These are phyloP conservation scores for Campaea margaritaria DNA, from an alignment of 2,888 invertebrate species.

Conservation along the genomic window DNA sequence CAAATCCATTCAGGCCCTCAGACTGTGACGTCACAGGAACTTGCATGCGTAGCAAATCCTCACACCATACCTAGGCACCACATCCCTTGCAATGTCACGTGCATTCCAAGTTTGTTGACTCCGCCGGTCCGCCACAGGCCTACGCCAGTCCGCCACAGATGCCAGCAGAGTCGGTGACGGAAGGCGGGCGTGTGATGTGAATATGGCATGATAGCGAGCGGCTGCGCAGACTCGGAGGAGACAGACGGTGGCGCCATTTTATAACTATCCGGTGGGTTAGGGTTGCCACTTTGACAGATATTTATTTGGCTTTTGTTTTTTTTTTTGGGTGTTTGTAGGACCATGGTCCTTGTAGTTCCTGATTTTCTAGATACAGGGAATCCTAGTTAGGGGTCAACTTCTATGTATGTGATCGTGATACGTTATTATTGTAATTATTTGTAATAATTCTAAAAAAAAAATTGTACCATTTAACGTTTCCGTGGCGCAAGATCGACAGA, in stretches of 20 bases:
- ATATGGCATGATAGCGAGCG: slow-evolving; percentile 60
- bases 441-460: too few species aligned
- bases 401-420: too few species aligned
- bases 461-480: too few species aligned
- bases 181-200: slow-evolving; percentile 67
- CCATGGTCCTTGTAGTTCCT: too few species aligned
- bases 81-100: slow-evolving; percentile 19
- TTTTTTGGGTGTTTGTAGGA: too few species aligned
- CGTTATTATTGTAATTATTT: too few species aligned
- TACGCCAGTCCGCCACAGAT: too few species aligned
- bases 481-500: too few species aligned
- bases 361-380: too few species aligned
- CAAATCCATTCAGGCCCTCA: background rate
- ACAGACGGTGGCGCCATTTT: slow-evolving; percentile 73
- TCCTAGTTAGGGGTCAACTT: too few species aligned
- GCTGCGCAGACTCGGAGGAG: slow-evolving; percentile 71
- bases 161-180: slow-evolving; percentile 48
- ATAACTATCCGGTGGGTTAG: slow-evolving; percentile 67
- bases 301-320: background rate
- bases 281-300: slow-evolving; percentile 45
- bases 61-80: slow-evolving; percentile 3
- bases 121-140: too few species aligned
- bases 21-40: slow-evolving; percentile 42
- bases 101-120: slow-evolving; percentile 55
- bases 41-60: slow-evolving; percentile 4